These are phyloP conservation scores for Pagetopsis macropterus DNA, from an alignment of 2,797 vertebrate species.

Conservation along the genomic window DNA sequence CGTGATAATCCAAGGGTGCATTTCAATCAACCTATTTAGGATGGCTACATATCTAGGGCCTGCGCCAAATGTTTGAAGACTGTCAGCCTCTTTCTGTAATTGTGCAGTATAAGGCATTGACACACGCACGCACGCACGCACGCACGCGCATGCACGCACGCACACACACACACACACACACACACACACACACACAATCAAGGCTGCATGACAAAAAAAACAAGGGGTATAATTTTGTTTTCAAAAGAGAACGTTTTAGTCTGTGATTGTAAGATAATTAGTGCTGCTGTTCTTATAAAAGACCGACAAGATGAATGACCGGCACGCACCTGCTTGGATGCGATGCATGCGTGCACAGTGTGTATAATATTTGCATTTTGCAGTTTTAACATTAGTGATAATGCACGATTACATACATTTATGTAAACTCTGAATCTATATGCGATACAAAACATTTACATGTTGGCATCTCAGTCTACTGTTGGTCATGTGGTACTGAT, in stretches of 20 bases:
- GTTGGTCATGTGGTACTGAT: conserved; percentile 41
- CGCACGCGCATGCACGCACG: conserved; percentile 10
- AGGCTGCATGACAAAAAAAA: conserved; percentile 49
- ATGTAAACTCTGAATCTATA: conserved; percentile 35
- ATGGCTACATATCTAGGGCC: conserved; percentile 57
- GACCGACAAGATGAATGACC: conserved; percentile 58
- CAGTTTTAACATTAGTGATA: conserved; percentile 60
- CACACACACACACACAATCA: conserved; percentile 20
- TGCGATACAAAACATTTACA: conserved; percentile 46
- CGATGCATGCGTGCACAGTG: conserved; percentile 40
- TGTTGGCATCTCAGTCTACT: conserved; percentile 49
- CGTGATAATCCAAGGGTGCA: conserved; percentile 62
- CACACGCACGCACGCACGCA: conserved; percentile 12
- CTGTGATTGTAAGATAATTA: conserved; percentile 73
- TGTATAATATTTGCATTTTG: conserved; percentile 52
- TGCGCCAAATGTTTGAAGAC: conserved; percentile 63
- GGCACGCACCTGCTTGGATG: conserved; percentile 53
- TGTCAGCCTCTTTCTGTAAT: conserved; percentile 49
- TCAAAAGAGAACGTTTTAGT: conserved; percentile 61
- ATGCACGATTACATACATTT: conserved; percentile 30
- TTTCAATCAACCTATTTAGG: conserved; percentile 67
- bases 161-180: conserved; percentile 3
- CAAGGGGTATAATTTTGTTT: conserved; percentile 54
- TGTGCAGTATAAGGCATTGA: conserved; percentile 30
- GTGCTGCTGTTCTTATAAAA: conserved; percentile 52